A percentile compares a stretch with the other conserved stretches of the same genome.
Conservation (phyloP, 2,888 invertebrate species). For the Diaperis boleti region DNA sequence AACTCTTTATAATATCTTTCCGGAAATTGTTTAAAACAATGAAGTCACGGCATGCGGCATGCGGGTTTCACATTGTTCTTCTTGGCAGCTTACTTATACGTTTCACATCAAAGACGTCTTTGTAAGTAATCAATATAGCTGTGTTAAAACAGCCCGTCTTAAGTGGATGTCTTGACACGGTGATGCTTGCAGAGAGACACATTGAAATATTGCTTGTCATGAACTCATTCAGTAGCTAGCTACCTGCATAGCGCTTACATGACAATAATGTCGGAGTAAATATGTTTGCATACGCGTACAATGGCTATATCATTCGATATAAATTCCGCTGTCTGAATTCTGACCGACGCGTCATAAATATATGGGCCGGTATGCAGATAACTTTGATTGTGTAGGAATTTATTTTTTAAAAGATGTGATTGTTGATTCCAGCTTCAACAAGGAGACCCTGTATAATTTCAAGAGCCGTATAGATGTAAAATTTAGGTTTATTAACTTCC, state of each 20-base stretch:
- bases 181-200: constrained; percentile 1
- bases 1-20: constrained; percentile 21
- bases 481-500: too few relatives aligned
- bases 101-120: constrained; percentile 16
- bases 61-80: constrained; percentile 1
- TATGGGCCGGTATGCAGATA: constrained; percentile 19
- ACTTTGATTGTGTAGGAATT: constrained; percentile 23
- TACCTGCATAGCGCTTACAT: constrained; percentile 34
- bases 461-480: too few relatives aligned
- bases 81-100: constrained; percentile 17
- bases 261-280: constrained; percentile 35
- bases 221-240: constrained; percentile 46
- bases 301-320: constrained; percentile 39
- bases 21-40: constrained; percentile 32
- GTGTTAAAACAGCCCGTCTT: constrained; percentile 7
- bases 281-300: constrained; percentile 35
- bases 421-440: too few relatives aligned
- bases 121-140: constrained; percentile 11
- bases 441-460: too few relatives aligned
- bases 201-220: constrained; percentile 48
- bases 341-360: constrained; percentile 10
- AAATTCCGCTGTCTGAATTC: constrained; percentile 29
- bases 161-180: neutral
- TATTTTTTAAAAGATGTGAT: constrained; percentile 31
- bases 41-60: constrained; percentile 22